Evolutionary conservation across 2,888 invertebrate species (phyloP), one percentile per base, ranked within the genome.

Genomic region (Zeuzera pyrina): DNA sequence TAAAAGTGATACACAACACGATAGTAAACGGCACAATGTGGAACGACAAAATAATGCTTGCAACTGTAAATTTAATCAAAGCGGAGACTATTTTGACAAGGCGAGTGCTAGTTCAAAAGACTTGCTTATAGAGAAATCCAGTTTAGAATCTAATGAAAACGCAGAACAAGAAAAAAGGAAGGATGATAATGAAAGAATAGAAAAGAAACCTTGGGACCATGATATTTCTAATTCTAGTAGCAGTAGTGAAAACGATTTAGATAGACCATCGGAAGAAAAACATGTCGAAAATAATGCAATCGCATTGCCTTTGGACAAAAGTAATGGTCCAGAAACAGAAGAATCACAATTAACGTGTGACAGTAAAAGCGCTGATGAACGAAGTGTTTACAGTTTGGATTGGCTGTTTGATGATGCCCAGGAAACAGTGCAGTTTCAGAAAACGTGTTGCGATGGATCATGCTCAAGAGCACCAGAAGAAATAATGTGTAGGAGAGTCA

Each of bases 61-160:
- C 34, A 73, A 73, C 36, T 76, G 73, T 55, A 77, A 76, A 57
- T 61, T 45, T 45, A 61, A 58, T 38, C 40, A 56, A 14, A 57
- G 50, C 34, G 58, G 55, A 26, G 79, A 81, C 49, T 78, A 86
- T 44, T 87, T 87, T 39, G 89, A 90, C 51, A 86, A 87, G 54
- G 85, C 87, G 24, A 90, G 89, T 57, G 89, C 89, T 14, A 89
- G 88, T 52, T 90, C 90, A 8, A 90, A 90, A 70, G 91, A 91
- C 64, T 86, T 88, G 47, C 71, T 90, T 8, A 76, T 90, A 70
- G 88, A 86, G 49, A 85, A 85, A 63, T 78, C 83, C 41, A 76
- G 84, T 45, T 69, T 77, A 49, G 83, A 78, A 56, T 85, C 86
- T 4, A 85, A 78, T 48, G 86, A 85, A 29, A 81, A 56, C 54